These are phyloP conservation scores for Zelostemma sp. DNA, from an alignment of 1,140 invertebrate genomes.

Conservation along the genomic window DNA sequence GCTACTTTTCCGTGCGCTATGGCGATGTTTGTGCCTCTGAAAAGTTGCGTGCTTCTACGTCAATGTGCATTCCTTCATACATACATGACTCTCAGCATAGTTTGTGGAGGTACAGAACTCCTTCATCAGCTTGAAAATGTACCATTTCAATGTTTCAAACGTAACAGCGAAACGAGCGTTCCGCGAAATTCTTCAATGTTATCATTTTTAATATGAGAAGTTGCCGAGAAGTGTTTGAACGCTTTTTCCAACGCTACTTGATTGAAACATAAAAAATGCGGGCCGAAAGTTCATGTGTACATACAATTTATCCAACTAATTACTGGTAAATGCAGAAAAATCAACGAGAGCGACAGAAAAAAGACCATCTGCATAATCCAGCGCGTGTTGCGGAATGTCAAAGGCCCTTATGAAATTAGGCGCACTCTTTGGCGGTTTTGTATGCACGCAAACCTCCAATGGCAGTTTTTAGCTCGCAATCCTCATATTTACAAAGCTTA, in stretches of 20 bases:
- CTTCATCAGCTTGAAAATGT: slow-evolving; percentile 15
- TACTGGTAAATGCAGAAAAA: no score
- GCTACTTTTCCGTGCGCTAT: no score
- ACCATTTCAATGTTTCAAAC: slow-evolving; percentile 2
- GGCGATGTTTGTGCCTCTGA: no score
- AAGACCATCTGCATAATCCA: no score
- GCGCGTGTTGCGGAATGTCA: slow-evolving; percentile 42
- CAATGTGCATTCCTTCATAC: not conserved
- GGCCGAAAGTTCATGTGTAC: no score
- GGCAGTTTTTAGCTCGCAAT: slow-evolving; percentile 30
- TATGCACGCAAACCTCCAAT: slow-evolving; percentile 40
- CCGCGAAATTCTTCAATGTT: slow-evolving; percentile 3
- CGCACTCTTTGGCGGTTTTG: slow-evolving; percentile 41
- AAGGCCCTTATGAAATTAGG: slow-evolving; percentile 58
- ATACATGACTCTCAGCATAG: no score
- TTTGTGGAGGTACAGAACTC: not conserved
- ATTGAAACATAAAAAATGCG: no score
- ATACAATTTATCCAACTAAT: no score
- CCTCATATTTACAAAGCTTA: not conserved
- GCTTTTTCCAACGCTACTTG: no score
- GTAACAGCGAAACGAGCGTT: slow-evolving; percentile 6
- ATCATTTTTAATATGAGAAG: not conserved
- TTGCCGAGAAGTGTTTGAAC: not conserved
- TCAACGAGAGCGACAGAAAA: no score
- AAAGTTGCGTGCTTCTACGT: no score